Conservation (phyloP, 2,113 vertebrate genomes). For the Rhipidura dahli region DNA sequence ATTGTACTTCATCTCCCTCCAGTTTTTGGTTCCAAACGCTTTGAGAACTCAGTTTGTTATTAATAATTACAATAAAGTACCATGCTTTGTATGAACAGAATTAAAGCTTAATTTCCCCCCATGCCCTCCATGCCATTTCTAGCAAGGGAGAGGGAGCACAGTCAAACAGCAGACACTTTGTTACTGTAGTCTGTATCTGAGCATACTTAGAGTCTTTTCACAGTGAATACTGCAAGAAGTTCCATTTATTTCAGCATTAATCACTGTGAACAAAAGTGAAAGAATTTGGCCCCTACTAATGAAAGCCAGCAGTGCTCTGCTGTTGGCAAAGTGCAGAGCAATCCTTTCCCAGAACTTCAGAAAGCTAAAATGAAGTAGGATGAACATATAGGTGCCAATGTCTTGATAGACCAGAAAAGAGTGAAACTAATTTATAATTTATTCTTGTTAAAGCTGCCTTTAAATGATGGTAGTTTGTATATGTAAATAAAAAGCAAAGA, state of each 20-base stretch:
- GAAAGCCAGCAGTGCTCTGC: slow-evolving; percentile 9
- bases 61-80: neutral
- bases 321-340: neutral
- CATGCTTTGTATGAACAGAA: neutral
- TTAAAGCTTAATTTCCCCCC: neutral
- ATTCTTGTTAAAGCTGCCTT: neutral
- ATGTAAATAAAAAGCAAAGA: neutral
- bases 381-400: neutral
- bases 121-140: neutral
- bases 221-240: slow-evolving; percentile 25
- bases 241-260: slow-evolving; percentile 47
- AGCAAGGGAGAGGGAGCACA: neutral
- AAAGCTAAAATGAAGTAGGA: neutral
- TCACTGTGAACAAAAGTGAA: slow-evolving; percentile 46
- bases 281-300: slow-evolving; percentile 17
- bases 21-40: neutral
- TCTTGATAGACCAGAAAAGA: neutral
- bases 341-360: slow-evolving; percentile 15
- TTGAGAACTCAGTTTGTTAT: neutral
- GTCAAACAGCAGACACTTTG: slow-evolving; percentile 42
- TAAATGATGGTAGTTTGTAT: neutral
- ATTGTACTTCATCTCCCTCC: neutral
- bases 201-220: slow-evolving; percentile 12
- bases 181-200: neutral
- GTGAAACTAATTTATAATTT: neutral